A percentile compares a stretch with the other conserved stretches of the same genome.
phyloP scores from a whole-genome alignment of 2,888 invertebrate species.

The Cephus runcator region DNA sequence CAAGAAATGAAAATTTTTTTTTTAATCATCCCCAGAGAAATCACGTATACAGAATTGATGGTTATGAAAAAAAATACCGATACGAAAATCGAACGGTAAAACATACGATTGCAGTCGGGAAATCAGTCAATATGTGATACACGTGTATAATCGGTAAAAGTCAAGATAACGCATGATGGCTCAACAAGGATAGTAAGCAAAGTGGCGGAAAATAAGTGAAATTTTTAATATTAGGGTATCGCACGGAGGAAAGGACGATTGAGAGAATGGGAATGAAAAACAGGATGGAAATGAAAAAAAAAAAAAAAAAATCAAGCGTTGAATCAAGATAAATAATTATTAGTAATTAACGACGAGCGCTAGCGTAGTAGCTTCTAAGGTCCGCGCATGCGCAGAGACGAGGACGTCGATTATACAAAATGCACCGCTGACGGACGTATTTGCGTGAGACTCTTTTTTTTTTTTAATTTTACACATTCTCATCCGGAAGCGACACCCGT shows the following conservation, averaged over 20 bases:
- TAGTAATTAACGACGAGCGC: conserved; percentile 27
- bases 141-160: neutral
- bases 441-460: neutral
- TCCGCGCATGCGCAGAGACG: conserved; percentile 22
- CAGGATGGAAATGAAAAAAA: conserved; percentile 9
- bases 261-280: neutral
- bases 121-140: neutral
- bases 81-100: no score
- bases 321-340: conserved; percentile 26
- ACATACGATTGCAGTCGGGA: neutral
- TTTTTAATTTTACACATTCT: neutral
- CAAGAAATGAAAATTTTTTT: neutral
- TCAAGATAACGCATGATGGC: neutral
- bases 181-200: neutral
- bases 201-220: neutral
- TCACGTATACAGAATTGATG: neutral
- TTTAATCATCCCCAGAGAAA: neutral
- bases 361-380: conserved; percentile 24
- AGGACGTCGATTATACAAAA: neutral
- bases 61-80: neutral
- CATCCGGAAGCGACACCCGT: conserved; percentile 3
- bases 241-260: neutral
- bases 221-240: neutral
- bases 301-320: conserved; percentile 18
- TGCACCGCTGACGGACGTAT: conserved; percentile 6